Conservation (phyloP, 2,888 invertebrate species). For the Glaucopsyche alexis region DNA sequence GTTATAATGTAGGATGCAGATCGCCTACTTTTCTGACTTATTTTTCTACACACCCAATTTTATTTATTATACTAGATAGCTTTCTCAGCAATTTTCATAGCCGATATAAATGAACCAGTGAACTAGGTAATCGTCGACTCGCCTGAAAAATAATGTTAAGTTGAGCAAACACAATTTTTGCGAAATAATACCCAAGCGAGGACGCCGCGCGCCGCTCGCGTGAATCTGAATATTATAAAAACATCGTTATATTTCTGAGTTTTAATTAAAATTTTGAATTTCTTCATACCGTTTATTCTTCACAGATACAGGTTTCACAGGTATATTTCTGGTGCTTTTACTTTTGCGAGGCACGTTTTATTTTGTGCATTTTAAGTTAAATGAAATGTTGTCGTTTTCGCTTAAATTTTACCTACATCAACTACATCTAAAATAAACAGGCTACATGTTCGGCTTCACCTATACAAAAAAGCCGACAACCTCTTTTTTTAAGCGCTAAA, state of each 20-base stretch:
- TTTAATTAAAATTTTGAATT: constrained; percentile 26
- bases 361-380: background rate
- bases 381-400: background rate
- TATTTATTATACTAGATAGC: background rate
- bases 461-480: no score
- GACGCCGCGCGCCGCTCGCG: background rate
- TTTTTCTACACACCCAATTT: background rate
- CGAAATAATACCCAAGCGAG: constrained; percentile 18
- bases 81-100: constrained; percentile 1
- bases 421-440: background rate
- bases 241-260: constrained; percentile 19
- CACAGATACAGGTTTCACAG: constrained; percentile 2
- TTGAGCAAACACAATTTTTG: constrained; percentile 23
- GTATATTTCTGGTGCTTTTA: constrained; percentile 5
- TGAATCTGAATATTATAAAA: constrained; percentile 22
- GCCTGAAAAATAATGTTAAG: constrained; percentile 14
- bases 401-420: background rate
- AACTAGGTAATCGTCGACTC: background rate
- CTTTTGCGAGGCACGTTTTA: constrained; percentile 13
- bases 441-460: background rate
- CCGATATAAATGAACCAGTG: constrained; percentile 2
- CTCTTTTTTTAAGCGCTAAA: no score
- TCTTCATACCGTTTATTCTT: constrained; percentile 21
- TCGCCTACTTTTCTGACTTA: background rate
- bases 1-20: no score